Percentiles rank a stretch among this genome's conserved stretches.
These are phyloP conservation scores for Melitaea cinxia DNA, from an alignment of 1,140 invertebrate genomes.

Conservation along the genomic window DNA sequence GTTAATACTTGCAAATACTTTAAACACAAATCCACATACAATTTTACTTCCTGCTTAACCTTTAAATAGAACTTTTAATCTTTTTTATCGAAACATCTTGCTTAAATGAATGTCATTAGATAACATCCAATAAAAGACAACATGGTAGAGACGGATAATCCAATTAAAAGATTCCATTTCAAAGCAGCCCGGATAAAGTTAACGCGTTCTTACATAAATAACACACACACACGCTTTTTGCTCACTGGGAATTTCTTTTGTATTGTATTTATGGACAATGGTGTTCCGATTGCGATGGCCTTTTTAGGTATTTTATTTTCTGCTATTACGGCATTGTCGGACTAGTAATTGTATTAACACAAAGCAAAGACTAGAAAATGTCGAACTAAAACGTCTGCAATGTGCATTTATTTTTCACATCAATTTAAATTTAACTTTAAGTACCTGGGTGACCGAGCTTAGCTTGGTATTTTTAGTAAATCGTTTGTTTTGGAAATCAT, in stretches of 20 bases:
- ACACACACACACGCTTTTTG: slow-evolving; percentile 43
- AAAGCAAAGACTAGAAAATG: slow-evolving; percentile 41
- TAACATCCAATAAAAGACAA: background rate
- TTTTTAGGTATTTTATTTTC: slow-evolving; percentile 68
- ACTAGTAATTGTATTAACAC: slow-evolving; percentile 61
- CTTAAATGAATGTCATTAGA: background rate
- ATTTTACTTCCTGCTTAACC: too few relatives aligned
- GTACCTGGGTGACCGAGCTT: too few relatives aligned
- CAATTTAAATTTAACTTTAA: too few relatives aligned
- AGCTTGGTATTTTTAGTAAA: too few relatives aligned
- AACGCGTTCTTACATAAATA: slow-evolving; percentile 29
- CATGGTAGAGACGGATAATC: background rate
- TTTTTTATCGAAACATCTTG: background rate
- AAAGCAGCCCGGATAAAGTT: slow-evolving; percentile 27
- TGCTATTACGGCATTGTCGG: slow-evolving; percentile 61
- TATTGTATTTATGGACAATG: slow-evolving; percentile 66
- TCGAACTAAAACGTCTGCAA: slow-evolving; percentile 16
- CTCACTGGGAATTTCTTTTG: slow-evolving; percentile 62
- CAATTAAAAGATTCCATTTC: slow-evolving; percentile 27
- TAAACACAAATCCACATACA: too few relatives aligned
- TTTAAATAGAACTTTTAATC: background rate
- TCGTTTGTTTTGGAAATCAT: too few relatives aligned
- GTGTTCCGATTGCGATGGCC: slow-evolving; percentile 60
- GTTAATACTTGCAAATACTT: too few relatives aligned
- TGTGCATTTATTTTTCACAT: background rate